These are phyloP conservation scores for Enoplosus armatus DNA, from an alignment of 2,797 vertebrate species.

Conservation along the genomic window DNA sequence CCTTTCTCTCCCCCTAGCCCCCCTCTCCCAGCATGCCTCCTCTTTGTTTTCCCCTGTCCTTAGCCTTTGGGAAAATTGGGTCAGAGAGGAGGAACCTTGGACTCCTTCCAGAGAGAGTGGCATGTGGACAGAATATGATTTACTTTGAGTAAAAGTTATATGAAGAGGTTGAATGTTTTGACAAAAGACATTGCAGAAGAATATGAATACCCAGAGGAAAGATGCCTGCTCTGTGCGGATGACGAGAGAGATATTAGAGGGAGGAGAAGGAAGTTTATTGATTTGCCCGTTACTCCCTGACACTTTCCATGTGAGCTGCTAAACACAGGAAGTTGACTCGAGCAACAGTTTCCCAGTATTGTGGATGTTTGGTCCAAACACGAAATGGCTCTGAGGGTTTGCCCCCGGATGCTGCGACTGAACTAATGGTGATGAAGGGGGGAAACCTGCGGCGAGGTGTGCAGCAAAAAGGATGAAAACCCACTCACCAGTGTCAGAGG, in stretches of 20 bases:
- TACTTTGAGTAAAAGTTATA: conserved; percentile 18
- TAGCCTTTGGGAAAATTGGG: conserved; percentile 26
- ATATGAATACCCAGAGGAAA: conserved; percentile 1
- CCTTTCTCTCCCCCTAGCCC: background rate
- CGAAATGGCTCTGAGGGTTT: conserved; percentile 6
- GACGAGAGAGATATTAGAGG: conserved; percentile 3
- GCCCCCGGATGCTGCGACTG: conserved; percentile 8
- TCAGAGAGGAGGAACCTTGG: conserved; percentile 46
- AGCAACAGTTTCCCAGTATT: conserved; percentile 66
- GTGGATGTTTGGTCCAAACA: background rate
- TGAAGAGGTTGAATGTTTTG: background rate
- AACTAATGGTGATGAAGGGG: conserved; percentile 11
- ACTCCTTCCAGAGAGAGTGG: conserved; percentile 28
- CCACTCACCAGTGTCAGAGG: conserved; percentile 83
- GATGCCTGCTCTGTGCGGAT: background rate
- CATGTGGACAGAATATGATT: conserved; percentile 36
- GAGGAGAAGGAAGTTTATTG: conserved; percentile 40
- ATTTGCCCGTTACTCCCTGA: conserved; percentile 39
- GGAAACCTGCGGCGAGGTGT: conserved; percentile 34
- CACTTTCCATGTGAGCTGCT: conserved; percentile 58
- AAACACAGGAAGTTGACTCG: conserved; percentile 59
- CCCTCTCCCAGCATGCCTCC: conserved; percentile 22
- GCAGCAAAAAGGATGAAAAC: conserved; percentile 46
- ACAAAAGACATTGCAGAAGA: background rate
- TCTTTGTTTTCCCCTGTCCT: conserved; percentile 32